These are phyloP conservation scores for Triplophysa yarkandensis DNA, from an alignment of 2,797 vertebrate genomes.

Conservation along the genomic window DNA sequence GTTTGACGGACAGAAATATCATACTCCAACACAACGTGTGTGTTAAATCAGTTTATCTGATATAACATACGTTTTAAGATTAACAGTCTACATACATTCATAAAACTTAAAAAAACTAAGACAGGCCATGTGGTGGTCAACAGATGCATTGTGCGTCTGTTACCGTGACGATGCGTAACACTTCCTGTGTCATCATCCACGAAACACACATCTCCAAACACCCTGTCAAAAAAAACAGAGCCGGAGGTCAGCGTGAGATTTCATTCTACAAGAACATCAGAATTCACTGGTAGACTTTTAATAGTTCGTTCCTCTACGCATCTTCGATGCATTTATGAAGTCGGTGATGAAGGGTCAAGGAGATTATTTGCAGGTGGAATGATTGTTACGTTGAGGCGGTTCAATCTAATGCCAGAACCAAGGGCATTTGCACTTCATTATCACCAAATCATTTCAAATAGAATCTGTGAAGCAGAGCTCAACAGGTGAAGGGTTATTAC, in stretches of 20 bases:
- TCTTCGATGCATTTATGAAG: conserved; percentile 28
- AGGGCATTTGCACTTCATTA: conserved; percentile 65
- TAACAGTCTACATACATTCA: not conserved
- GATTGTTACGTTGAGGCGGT: conserved; percentile 33
- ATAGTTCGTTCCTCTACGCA: conserved; percentile 17
- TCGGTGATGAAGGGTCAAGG: not conserved
- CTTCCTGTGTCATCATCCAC: not conserved
- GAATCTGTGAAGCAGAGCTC: conserved; percentile 54
- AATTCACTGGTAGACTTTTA: not conserved
- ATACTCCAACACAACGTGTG: conserved; percentile 9
- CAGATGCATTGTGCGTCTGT: conserved; percentile 2
- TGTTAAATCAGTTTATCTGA: conserved; percentile 6
- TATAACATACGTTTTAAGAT: no score
- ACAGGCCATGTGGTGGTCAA: conserved; percentile 1
- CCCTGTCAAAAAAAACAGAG: not conserved
- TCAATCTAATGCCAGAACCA: conserved; percentile 63
- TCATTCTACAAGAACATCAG: not conserved
- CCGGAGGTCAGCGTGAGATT: conserved; percentile 1
- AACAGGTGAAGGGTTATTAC: conserved; percentile 66
- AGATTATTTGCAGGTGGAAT: conserved; percentile 43
- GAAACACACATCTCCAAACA: conserved; percentile 1
- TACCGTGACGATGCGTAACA: not conserved
- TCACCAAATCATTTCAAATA: conserved; percentile 57
- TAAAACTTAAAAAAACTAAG: conserved; percentile 1
- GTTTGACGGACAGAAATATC: no score